Evolutionary conservation across 2,113 vertebrate species (phyloP).

Genomic region (Panurus biarmicus): DNA sequence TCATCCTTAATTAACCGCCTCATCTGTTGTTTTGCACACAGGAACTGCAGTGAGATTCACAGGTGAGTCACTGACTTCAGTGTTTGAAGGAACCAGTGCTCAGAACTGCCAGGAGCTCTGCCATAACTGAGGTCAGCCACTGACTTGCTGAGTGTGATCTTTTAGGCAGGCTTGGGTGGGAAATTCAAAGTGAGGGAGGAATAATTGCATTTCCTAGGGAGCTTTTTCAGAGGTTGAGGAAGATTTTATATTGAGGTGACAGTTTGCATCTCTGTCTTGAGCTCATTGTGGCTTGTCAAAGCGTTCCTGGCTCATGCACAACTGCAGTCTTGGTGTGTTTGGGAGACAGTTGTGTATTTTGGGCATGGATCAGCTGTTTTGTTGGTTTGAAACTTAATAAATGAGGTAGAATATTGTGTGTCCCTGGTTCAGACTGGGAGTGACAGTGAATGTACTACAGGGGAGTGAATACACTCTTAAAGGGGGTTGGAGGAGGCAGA

Average conservation of each 20-base stretch:
- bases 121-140: background rate
- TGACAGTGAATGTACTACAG: background rate
- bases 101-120: background rate
- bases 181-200: background rate
- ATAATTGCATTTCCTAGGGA: background rate
- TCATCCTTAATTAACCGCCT: background rate
- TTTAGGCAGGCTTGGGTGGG: background rate
- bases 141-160: background rate
- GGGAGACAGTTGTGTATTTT: background rate
- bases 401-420: background rate
- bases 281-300: background rate
- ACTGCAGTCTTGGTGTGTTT: fast-evolving
- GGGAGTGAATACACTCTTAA: background rate
- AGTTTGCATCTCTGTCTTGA: background rate
- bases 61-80: background rate
- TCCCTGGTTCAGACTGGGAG: background rate
- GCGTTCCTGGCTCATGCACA: background rate
- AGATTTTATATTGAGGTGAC: background rate
- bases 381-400: background rate
- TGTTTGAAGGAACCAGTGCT: background rate
- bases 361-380: background rate
- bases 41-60: background rate
- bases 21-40: background rate
- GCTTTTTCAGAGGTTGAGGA: background rate
- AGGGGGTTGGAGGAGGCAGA: background rate